Base-by-base conservation (phyloP, 2,113 vertebrate species). In the Anguilla rostrata region DNA sequence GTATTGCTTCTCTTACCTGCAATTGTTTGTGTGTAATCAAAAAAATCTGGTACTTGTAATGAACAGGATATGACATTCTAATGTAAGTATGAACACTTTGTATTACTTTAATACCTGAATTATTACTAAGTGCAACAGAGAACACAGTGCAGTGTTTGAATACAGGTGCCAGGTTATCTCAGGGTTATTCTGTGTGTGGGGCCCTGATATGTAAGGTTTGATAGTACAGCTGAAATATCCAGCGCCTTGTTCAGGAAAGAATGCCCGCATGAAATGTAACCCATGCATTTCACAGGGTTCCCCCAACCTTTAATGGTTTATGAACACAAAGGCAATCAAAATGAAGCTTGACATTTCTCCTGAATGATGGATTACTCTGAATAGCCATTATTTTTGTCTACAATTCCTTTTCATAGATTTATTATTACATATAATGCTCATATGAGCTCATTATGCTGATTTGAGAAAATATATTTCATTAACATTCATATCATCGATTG, bases 251-350 rank as follows among this genome's bases (percentile, higher is more conserved):
- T 46, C n/a, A 12, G 71, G 12, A 75, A 5, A 75, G 71, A 34
- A 75, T 75, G n/a, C 84, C 66, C 84, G 41, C 78, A 85, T 85
- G 84, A 78, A 85, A 56, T 46, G 0, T 3, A 56, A 85, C 39
- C 43, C 84, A 71, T 78, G 14, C 16, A 18, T 78, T n/a, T 71
- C 78, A 43, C 84, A 49, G 84, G 71, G 78, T 34, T 29, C 29
- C n/a, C 71, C 34, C 15, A 22, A 81, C 15, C 20, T 20, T 40
- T 53, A 29, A 46, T 34, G n/a, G 71, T 75, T 75, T 75, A 75
- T 75, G n/a, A 78, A 78, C 46, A 53, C 29, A n/a, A 85, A 56
- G 71, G 66, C 71, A 85, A 46, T 26, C 41, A 53, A 34, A 79
- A 53, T 85, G 6, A 39, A 78, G 43, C 34, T 16, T 6, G 15